Evolutionary conservation across 2,113 vertebrate genomes (phyloP), one percentile per base, ranked within the genome.

Genomic region (Vanacampus margaritifer): DNA sequence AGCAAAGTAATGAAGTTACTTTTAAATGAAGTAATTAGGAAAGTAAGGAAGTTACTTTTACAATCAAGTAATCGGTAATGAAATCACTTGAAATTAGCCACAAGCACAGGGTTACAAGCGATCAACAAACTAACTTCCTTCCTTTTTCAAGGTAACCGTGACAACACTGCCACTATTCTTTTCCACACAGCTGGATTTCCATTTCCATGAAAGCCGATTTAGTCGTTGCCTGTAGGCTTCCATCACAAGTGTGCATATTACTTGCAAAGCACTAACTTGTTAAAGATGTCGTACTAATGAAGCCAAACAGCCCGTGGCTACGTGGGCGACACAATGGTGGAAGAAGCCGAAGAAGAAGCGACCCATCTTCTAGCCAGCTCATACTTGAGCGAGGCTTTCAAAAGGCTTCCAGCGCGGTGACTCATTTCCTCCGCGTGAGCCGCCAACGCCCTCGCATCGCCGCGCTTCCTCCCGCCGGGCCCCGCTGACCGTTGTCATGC

Each of bases 351-450:
- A 24, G 51, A 26, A 14, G 36, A 37, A 41, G 37, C 19, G 6
- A n/a, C 35, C 35, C 36, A 23, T 36, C 12, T 41, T 62, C 11
- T 54, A 28, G n/a, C 54, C 57, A n/a, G 36, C 12, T 28, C 54
- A 68, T 65, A 60, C 51, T 57, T 23, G 23, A 65, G 21, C 19
- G 41, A 53, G 56, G 36, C 28, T 64, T 76, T 77, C 66, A 65
- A 69, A 51, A 69, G 56, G n/a, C 21, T 56, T 65, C 46, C 60
- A 48, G 59, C 14, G 36, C 24, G 48, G 35, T 84, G 87, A 87
- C 78, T 86, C 84, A 87, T 73, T 71, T 45, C 64, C 82, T 78
- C 83, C 76, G 67, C 67, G 73, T 66, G 39, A 57, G 60, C n/a
- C 7, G 16, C 54, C 43, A 21, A 67, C 71, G 10, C 74, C 71